Conservation (phyloP, 2,797 vertebrate species). For the Pristis pectinata region DNA sequence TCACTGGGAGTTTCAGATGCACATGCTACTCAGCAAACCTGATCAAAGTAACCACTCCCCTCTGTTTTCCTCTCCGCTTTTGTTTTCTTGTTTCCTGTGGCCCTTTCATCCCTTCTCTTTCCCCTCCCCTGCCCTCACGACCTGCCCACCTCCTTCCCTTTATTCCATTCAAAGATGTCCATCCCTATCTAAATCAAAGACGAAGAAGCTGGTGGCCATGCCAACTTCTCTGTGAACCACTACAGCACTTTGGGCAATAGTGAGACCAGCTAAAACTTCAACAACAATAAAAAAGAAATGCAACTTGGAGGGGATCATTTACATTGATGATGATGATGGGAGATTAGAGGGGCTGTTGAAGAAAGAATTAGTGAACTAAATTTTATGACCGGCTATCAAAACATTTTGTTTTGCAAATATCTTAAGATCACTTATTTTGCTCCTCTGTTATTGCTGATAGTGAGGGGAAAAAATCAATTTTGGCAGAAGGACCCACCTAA, state of each 20-base stretch:
- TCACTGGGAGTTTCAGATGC: not conserved
- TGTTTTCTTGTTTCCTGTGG: too few species aligned
- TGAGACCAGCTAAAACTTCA: not conserved
- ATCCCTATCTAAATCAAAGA: not conserved
- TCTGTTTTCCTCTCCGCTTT: too few species aligned
- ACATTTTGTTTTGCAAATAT: not conserved
- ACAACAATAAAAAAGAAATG: not conserved
- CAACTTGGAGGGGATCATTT: not conserved
- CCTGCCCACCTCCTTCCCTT: too few species aligned
- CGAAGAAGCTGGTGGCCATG: not conserved
- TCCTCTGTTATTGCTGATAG: not conserved
- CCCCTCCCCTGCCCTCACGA: too few species aligned
- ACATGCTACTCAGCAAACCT: not conserved
- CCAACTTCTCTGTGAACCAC: not conserved
- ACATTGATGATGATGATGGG: not conserved
- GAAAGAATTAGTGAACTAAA: too few species aligned
- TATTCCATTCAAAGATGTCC: too few species aligned
- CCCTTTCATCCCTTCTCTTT: too few species aligned
- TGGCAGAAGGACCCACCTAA: not conserved
- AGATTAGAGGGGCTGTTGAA: not conserved
- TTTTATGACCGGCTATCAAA: not conserved
- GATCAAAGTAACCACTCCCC: too few species aligned
- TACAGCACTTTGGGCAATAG: not conserved
- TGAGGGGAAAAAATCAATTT: not conserved
- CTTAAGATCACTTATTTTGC: not conserved